These are phyloP conservation scores for Zygothrica quintamaculata DNA, from an alignment of 2,888 invertebrate genomes.

Conservation along the genomic window DNA sequence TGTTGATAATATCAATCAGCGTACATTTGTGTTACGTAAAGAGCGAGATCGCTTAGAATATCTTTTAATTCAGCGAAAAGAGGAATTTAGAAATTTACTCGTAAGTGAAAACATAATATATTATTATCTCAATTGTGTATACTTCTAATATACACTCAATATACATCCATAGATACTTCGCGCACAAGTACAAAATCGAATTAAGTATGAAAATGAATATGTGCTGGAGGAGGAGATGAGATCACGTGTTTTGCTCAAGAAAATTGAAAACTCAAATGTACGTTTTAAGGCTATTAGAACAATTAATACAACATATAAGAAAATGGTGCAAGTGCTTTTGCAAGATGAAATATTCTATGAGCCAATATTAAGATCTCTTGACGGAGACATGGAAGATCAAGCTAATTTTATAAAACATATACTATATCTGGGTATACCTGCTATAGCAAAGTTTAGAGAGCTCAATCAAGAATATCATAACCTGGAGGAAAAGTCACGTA, in stretches of 20 bases:
- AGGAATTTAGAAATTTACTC: constrained; percentile 71
- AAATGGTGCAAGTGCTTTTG: constrained; percentile 77
- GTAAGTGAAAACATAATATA: too few relatives aligned
- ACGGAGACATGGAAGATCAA: constrained; percentile 82
- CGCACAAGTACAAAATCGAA: constrained; percentile 74
- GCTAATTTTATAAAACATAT: constrained; percentile 81
- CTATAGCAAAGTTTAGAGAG: constrained; percentile 72
- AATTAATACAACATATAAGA: constrained; percentile 80
- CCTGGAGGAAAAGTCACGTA: constrained; percentile 72
- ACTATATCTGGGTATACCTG: constrained; percentile 82
- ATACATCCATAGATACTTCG: constrained; percentile 63
- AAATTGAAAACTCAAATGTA: constrained; percentile 82
- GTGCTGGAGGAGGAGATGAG: constrained; percentile 77
- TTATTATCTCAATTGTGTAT: too few relatives aligned
- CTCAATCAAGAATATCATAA: constrained; percentile 71
- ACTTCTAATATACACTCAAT: not conserved
- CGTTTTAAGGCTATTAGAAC: constrained; percentile 81
- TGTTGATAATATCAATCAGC: constrained; percentile 82
- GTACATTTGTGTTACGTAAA: constrained; percentile 83
- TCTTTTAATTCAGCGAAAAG: constrained; percentile 67
- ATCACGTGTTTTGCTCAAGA: constrained; percentile 72
- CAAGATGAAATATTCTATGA: constrained; percentile 83
- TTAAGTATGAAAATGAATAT: constrained; percentile 80
- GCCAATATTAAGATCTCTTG: constrained; percentile 82
- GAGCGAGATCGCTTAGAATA: constrained; percentile 80